A percentile compares a stretch with the other conserved stretches of the same genome.
Conservation (phyloP, 2,113 vertebrate species). For the Hydrochoerus hydrochaeris region DNA sequence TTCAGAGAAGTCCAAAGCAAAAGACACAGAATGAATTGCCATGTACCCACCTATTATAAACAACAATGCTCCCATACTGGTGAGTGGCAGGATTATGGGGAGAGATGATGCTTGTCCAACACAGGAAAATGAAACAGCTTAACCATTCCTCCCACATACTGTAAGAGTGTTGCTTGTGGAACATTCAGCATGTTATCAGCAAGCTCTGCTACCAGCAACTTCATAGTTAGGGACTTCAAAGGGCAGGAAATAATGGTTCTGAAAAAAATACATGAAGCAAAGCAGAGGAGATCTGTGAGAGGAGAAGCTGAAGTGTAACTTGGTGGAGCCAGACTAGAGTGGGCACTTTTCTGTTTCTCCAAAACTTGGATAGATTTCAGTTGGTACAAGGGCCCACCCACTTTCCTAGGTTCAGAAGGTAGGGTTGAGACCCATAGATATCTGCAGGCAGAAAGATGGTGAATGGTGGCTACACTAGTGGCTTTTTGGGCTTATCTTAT, state of each 20-base stretch:
- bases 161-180: not conserved
- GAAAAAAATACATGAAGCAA: not conserved
- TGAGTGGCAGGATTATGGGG: not conserved
- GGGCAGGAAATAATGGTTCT: not conserved
- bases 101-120: not conserved
- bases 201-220: not conserved
- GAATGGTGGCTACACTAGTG: not conserved
- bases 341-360: not conserved
- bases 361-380: not conserved
- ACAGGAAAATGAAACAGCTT: not conserved
- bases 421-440: not conserved
- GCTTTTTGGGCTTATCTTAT: not conserved
- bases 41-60: not conserved
- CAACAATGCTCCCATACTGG: not conserved
- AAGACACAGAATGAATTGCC: not conserved
- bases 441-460: not conserved
- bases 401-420: not conserved
- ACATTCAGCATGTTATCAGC: not conserved
- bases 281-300: not conserved
- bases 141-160: not conserved
- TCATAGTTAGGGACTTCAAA: not conserved
- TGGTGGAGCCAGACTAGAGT: not conserved
- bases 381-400: not conserved
- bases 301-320: not conserved
- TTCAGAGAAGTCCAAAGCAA: not conserved